A percentile compares a stretch with the other conserved stretches of the same genome.
These are phyloP conservation scores for Hyphantria cunea DNA, from an alignment of 1,140 invertebrate genomes.

Conservation along the genomic window DNA sequence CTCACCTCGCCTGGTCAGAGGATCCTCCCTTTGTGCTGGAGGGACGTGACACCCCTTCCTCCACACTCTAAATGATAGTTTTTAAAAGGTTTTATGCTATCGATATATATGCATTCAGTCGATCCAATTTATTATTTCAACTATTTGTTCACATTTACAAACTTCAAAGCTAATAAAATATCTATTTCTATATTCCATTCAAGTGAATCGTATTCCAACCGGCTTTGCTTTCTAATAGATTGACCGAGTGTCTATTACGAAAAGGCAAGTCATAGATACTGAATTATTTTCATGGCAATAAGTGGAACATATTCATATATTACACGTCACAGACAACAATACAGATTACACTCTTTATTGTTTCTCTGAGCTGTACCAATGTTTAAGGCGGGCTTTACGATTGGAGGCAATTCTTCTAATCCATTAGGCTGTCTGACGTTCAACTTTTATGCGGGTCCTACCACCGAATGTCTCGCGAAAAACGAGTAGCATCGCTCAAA, in stretches of 20 bases:
- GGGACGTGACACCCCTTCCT: too few species aligned
- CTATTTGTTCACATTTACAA: too few species aligned
- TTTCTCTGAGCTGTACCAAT: conserved; percentile 52
- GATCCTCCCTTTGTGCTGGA: too few species aligned
- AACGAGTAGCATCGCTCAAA: conserved; percentile 75
- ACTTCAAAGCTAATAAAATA: too few species aligned
- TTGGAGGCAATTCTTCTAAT: conserved; percentile 74
- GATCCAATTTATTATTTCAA: too few species aligned
- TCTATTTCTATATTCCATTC: background rate
- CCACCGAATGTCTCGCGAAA: conserved; percentile 72
- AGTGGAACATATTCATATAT: conserved; percentile 48
- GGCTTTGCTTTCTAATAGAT: conserved; percentile 10
- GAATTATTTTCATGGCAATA: conserved; percentile 40
- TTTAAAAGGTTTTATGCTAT: too few species aligned
- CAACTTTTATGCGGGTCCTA: conserved; percentile 74
- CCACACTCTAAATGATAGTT: too few species aligned
- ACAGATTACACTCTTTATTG: conserved; percentile 55
- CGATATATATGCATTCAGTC: too few species aligned
- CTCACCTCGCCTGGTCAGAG: too few species aligned
- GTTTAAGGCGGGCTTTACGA: conserved; percentile 55
- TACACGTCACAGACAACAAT: conserved; percentile 42
- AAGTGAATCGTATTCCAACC: background rate
- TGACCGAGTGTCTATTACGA: conserved; percentile 19
- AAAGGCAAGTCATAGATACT: conserved; percentile 29
- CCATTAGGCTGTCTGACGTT: conserved; percentile 74